A percentile compares a stretch with the other conserved stretches of the same genome.
Conservation (phyloP, 2,797 vertebrate species). For the Pteropus rufus region DNA sequence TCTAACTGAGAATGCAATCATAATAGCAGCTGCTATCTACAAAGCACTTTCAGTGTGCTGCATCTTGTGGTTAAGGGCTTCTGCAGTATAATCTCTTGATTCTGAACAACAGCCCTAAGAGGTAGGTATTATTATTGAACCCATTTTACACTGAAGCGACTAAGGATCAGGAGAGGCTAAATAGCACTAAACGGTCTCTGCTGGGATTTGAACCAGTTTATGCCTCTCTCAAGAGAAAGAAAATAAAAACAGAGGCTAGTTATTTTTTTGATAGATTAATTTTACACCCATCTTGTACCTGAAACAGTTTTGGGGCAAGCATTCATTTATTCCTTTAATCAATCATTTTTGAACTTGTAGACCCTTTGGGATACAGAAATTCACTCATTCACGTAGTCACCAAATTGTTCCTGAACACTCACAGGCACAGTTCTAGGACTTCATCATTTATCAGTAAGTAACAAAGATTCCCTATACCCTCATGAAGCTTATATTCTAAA, state of each 20-base stretch:
- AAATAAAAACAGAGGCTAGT: background rate
- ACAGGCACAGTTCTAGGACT: background rate
- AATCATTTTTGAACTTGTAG: background rate
- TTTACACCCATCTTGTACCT: background rate
- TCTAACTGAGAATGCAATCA: background rate
- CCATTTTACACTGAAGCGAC: background rate
- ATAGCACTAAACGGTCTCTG: background rate
- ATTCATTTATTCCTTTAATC: background rate
- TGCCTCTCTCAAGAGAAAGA: background rate
- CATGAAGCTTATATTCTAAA: background rate
- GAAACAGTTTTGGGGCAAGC: background rate
- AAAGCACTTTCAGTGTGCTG: background rate
- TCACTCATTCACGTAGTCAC: background rate
- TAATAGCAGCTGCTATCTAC: background rate
- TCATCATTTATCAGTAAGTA: background rate
- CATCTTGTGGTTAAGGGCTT: background rate
- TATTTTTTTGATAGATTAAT: background rate
- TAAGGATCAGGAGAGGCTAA: background rate
- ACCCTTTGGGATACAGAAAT: background rate
- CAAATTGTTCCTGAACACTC: background rate
- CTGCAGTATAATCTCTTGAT: background rate
- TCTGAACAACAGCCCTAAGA: background rate
- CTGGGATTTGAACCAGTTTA: background rate
- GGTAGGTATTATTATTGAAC: background rate
- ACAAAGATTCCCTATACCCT: background rate